Conservation (phyloP, 2,113 vertebrate genomes). For the Melanerpes aurifrons region DNA sequence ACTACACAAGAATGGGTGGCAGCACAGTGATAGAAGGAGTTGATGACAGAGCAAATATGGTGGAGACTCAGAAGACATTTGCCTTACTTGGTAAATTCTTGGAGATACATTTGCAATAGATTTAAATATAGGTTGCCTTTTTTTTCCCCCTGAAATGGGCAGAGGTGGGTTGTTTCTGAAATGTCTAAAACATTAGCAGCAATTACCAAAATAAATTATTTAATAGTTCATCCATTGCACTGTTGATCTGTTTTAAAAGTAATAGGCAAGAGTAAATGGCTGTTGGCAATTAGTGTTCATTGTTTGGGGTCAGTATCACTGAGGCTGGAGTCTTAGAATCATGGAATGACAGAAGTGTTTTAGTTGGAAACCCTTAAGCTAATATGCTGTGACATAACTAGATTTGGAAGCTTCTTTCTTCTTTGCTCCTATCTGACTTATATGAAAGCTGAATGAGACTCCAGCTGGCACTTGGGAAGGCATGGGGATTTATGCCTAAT, state of each 20-base stretch:
- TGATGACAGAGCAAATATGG: conserved; percentile 87
- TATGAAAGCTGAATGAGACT: neutral
- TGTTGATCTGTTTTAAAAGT: neutral
- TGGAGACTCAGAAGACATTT: conserved; percentile 91
- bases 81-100: conserved; percentile 82
- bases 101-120: neutral
- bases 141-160: neutral
- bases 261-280: neutral
- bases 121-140: neutral
- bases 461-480: neutral
- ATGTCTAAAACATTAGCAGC: neutral
- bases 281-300: neutral
- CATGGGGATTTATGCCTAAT: neutral
- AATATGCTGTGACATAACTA: neutral
- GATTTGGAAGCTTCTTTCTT: neutral
- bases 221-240: neutral
- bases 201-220: neutral
- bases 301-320: neutral
- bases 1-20: conserved; percentile 89
- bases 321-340: neutral
- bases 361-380: no score
- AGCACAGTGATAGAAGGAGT: conserved; percentile 85
- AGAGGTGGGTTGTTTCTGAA: neutral
- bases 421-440: neutral
- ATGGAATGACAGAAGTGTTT: neutral